Evolutionary conservation across 2,113 vertebrate species (phyloP).

Genomic region (Notechis scutatus): DNA sequence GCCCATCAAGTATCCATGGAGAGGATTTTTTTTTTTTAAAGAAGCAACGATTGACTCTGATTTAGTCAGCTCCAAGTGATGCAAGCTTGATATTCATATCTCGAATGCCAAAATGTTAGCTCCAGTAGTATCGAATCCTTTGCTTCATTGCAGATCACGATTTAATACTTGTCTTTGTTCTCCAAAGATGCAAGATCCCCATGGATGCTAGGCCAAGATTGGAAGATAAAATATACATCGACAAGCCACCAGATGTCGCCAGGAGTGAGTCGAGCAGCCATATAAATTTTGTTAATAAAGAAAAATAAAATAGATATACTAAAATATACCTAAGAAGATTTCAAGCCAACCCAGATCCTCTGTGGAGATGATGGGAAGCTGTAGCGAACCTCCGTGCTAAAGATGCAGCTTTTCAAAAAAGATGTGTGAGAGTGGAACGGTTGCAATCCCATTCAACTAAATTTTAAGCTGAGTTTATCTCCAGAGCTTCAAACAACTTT

Average conservation of each 20-base stretch:
- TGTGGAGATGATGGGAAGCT: background rate
- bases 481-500: background rate
- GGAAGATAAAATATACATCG: background rate
- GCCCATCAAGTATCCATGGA: background rate
- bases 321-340: background rate
- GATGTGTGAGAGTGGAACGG: slow-evolving; percentile 18
- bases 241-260: background rate
- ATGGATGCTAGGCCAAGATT: background rate
- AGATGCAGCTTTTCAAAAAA: slow-evolving; percentile 13
- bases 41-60: background rate
- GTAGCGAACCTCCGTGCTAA: background rate
- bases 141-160: slow-evolving; percentile 13
- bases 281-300: background rate
- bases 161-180: background rate
- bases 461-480: background rate
- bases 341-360: background rate
- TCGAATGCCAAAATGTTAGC: background rate
- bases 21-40: background rate
- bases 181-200: slow-evolving; percentile 1
- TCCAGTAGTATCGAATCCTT: slow-evolving; percentile 20
- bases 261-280: background rate
- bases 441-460: slow-evolving; percentile 4
- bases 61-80: background rate
- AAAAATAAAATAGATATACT: background rate
- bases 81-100: background rate